These are phyloP conservation scores for Bombus fervidus DNA, from an alignment of 1,140 invertebrate species.

Conservation along the genomic window DNA sequence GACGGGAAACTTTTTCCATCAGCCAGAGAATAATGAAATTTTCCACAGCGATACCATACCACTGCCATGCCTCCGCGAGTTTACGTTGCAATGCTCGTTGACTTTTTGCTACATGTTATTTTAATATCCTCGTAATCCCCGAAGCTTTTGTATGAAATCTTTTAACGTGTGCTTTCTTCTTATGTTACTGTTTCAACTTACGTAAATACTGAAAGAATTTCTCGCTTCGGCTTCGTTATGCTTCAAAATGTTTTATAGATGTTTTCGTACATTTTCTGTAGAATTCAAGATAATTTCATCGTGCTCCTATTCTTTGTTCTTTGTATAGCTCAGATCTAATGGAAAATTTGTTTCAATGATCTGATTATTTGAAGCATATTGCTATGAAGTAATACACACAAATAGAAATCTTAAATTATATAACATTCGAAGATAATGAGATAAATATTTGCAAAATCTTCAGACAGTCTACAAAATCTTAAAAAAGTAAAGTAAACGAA, in stretches of 20 bases:
- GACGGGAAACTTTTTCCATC: constrained; percentile 62
- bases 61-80: neutral
- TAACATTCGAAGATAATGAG: too few relatives aligned
- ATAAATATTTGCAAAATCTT: neutral
- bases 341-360: too few relatives aligned
- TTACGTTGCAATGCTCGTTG: neutral
- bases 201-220: neutral
- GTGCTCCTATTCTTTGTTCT: too few relatives aligned
- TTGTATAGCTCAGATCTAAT: too few relatives aligned
- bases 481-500: too few relatives aligned
- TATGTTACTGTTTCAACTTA: neutral
- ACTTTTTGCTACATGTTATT: neutral
- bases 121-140: neutral
- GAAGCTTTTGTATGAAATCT: neutral
- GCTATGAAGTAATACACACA: neutral
- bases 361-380: too few relatives aligned
- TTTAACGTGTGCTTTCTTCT: neutral
- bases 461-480: too few relatives aligned
- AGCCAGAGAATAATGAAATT: constrained; percentile 61
- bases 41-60: constrained; percentile 28
- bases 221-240: neutral
- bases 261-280: neutral
- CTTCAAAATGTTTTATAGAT: neutral
- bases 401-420: neutral
- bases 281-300: too few relatives aligned